Evolutionary conservation across 2,888 invertebrate genomes (phyloP).

Genomic region (Scrobipalpa atriplicella): DNA sequence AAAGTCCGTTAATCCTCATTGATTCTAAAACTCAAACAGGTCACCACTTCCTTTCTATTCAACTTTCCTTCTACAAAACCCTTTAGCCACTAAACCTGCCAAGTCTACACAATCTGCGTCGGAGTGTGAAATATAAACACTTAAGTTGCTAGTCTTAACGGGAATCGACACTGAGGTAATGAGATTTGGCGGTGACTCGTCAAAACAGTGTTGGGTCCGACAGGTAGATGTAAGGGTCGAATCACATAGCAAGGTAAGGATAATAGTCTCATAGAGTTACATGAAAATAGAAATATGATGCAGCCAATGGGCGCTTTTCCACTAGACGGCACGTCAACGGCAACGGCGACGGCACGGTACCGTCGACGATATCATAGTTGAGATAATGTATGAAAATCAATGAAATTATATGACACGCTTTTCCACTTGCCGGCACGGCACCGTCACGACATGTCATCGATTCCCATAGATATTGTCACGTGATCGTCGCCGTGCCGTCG

Average conservation of each 20-base stretch:
- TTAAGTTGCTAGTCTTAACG: constrained; percentile 9
- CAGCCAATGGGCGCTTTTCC: too few relatives aligned
- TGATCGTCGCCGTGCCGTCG: too few relatives aligned
- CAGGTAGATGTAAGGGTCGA: constrained; percentile 6
- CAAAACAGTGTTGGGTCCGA: constrained; percentile 16
- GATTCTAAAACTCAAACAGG: background rate
- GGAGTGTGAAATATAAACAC: constrained; percentile 29
- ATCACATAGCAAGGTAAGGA: background rate
- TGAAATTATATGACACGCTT: too few relatives aligned
- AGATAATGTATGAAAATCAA: too few relatives aligned
- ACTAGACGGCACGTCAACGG: too few relatives aligned
- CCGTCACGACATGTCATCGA: too few relatives aligned
- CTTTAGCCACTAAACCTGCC: background rate
- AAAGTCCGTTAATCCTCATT: background rate
- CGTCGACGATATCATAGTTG: too few relatives aligned
- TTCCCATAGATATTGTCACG: too few relatives aligned
- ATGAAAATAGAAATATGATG: too few relatives aligned
- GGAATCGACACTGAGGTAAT: background rate
- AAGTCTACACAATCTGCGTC: background rate
- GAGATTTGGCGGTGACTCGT: constrained; percentile 24
- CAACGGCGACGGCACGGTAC: too few relatives aligned
- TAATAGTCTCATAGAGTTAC: too few relatives aligned
- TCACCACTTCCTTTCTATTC: background rate
- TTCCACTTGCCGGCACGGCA: too few relatives aligned
- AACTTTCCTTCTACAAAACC: background rate